Percentiles rank a stretch among this genome's conserved stretches.
Evolutionary conservation across 2,888 invertebrate species (phyloP).

Genomic region (Apodemia hepburni): DNA sequence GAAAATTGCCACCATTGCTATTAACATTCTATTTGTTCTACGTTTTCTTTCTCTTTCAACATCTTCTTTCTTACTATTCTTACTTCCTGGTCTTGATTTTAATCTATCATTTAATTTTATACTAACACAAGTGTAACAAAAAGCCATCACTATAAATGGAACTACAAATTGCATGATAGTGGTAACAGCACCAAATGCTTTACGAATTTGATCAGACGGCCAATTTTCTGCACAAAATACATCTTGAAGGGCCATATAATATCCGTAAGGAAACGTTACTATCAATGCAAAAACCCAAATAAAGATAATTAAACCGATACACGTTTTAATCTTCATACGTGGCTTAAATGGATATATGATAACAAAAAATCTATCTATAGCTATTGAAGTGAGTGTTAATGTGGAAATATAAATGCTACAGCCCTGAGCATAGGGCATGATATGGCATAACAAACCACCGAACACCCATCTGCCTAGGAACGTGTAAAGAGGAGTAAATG

Average conservation of each 20-base stretch:
- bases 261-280: slow-evolving; percentile 91
- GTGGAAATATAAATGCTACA: slow-evolving; percentile 95
- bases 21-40: slow-evolving; percentile 93
- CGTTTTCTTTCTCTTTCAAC: slow-evolving; percentile 89
- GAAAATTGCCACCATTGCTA: slow-evolving; percentile 94
- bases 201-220: slow-evolving; percentile 86
- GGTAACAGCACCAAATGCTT: slow-evolving; percentile 88
- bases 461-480: slow-evolving; percentile 93
- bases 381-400: slow-evolving; percentile 93
- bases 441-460: slow-evolving; percentile 89
- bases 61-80: slow-evolving; percentile 87
- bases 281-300: slow-evolving; percentile 91
- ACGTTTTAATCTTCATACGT: slow-evolving; percentile 88
- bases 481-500: slow-evolving; percentile 93
- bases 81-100: slow-evolving; percentile 87
- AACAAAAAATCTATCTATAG: slow-evolving; percentile 95
- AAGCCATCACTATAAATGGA: slow-evolving; percentile 92
- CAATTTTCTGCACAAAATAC: slow-evolving; percentile 86
- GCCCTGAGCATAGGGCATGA: slow-evolving; percentile 92
- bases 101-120: slow-evolving; percentile 86
- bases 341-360: slow-evolving; percentile 93
- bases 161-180: slow-evolving; percentile 92
- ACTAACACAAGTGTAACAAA: slow-evolving; percentile 92
- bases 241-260: slow-evolving; percentile 85
- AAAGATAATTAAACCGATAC: slow-evolving; percentile 86